Conservation (phyloP, 2,888 invertebrate genomes). For the Drosophila pseudotakahashii region DNA sequence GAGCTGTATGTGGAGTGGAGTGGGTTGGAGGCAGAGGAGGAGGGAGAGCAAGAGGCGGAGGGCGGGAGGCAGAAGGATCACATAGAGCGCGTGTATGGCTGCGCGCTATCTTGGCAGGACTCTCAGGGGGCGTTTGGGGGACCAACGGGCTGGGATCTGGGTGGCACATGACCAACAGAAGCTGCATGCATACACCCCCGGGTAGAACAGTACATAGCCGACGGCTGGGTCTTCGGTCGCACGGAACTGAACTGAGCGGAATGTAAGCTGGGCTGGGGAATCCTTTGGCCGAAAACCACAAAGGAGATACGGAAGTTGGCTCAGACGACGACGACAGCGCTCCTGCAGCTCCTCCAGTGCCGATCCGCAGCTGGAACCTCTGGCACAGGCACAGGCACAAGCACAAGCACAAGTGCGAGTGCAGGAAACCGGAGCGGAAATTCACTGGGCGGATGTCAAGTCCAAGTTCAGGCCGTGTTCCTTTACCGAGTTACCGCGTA, state of each 20-base stretch:
- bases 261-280: constrained; percentile 82
- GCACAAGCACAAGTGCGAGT: constrained; percentile 33
- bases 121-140: constrained; percentile 25
- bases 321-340: constrained; percentile 61
- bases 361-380: constrained; percentile 39
- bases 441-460: constrained; percentile 78
- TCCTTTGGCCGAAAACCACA: constrained; percentile 81
- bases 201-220: constrained; percentile 84
- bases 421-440: constrained; percentile 79
- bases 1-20: constrained; percentile 19
- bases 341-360: constrained; percentile 48
- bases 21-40: constrained; percentile 5
- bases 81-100: constrained; percentile 40
- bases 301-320: constrained; percentile 82
- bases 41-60: not conserved
- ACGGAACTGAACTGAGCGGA: constrained; percentile 66
- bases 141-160: constrained; percentile 14
- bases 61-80: constrained; percentile 16
- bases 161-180: constrained; percentile 80
- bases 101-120: constrained; percentile 68
- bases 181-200: constrained; percentile 84
- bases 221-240: constrained; percentile 84
- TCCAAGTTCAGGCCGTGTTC: constrained; percentile 51
- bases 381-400: constrained; percentile 18
- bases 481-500: constrained; percentile 45